Conservation (phyloP, 2,113 vertebrate species). For the Platichthys flesus region DNA sequence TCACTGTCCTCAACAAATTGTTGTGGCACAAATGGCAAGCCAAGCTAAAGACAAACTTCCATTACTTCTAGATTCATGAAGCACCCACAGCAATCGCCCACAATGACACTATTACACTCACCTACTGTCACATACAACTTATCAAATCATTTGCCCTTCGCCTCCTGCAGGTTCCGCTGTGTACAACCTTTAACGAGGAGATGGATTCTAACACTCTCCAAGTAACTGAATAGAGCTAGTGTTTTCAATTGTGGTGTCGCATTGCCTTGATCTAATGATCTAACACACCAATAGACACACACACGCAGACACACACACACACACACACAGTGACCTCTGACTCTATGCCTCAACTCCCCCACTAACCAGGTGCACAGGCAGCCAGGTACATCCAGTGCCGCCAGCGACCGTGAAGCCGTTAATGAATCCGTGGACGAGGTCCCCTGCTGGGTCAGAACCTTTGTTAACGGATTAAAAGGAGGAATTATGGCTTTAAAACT, state of each 20-base stretch:
- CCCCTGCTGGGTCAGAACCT: slow-evolving; percentile 62
- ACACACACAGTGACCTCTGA: slow-evolving; percentile 24
- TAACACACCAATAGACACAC: background rate
- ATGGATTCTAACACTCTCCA: background rate
- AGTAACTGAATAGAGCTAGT: background rate
- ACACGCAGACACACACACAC: background rate
- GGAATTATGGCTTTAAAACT: slow-evolving; percentile 75
- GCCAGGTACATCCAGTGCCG: slow-evolving; percentile 20
- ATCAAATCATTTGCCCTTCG: no score
- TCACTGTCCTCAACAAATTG: no score
- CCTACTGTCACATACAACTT: background rate
- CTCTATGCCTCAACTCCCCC: slow-evolving; percentile 15
- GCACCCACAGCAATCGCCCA: no score
- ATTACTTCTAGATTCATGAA: no score
- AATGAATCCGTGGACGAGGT: slow-evolving; percentile 47
- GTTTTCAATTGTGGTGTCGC: background rate
- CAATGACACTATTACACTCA: background rate
- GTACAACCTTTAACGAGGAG: background rate
- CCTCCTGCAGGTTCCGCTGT: background rate
- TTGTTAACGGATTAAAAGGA: slow-evolving; percentile 69
- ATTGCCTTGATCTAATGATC: background rate
- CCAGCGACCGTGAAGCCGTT: slow-evolving; percentile 8
- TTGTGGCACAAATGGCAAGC: no score
- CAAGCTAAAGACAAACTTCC: no score
- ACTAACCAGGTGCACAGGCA: background rate